Evolutionary conservation across 2,797 vertebrate species (phyloP), one percentile per base, ranked within the genome.

Genomic region (Channa striata): DNA sequence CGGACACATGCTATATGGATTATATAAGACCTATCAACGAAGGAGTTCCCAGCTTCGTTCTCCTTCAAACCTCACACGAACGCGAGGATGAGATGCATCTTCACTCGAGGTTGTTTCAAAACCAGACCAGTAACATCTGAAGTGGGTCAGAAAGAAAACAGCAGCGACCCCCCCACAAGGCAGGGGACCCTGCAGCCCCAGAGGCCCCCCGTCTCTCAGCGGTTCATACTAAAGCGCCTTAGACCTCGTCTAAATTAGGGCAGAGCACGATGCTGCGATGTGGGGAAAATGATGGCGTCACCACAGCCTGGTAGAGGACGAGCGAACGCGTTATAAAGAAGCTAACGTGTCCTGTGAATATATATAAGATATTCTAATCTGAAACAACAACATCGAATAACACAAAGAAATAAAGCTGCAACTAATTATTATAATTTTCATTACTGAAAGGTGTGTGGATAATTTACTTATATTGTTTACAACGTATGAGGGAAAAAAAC

Each of bases 1-100:
- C 58, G 51, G 51, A 66, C 58, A 48, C 0, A 13, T 2, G 12
- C 21, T 63, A 63, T 42, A 19, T 36, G 42, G 73, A 60, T 20
- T 74, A 46, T 68, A 40, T 69, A 43, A 25, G 59, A 70, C 51
- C 67, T 20, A 46, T 77, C 66, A 50, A 36, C 58, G 67, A 12
- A 20, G 2, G 37, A 64, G 49, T 40, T 13, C 21, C 1, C 36
- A 16, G 44, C 79, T 81, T 84, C 81, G 72, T 83, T 87, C 77
- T 68, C 84, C 75, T 73, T 62, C 61, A 60, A 68, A 30, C 67
- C 65, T 51, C 53, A n/a, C n/a, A n/a, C 34, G 17, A 80, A 60
- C 58, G 46, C 34, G 17, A 8, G 0, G 51, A 2, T 17, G 40
- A 71, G 53, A 56, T 30, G 53, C 20, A 49, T 53, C 73, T 43